A percentile compares a stretch with the other conserved stretches of the same genome.
Conservation (phyloP, 2,113 vertebrate genomes). For the Aegotheles bennettii region DNA sequence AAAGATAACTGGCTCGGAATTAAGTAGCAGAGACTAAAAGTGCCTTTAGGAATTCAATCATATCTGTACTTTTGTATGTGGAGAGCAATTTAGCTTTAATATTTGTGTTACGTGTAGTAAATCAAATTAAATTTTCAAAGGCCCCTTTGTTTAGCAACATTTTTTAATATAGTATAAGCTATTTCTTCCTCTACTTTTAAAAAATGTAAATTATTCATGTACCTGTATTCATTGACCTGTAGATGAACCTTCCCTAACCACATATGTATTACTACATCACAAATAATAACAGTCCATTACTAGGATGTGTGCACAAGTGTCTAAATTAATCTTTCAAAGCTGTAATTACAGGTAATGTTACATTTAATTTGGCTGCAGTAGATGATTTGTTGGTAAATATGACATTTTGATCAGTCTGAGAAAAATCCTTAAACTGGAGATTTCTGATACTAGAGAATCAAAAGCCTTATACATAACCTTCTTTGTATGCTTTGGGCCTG, state of each 20-base stretch:
- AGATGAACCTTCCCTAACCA: constrained; percentile 25
- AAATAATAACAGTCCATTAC: constrained; percentile 20
- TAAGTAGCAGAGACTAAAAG: constrained; percentile 3
- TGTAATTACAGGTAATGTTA: constrained; percentile 41
- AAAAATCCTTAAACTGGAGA: constrained; percentile 13
- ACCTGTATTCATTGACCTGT: constrained; percentile 54
- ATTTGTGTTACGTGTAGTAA: constrained; percentile 17
- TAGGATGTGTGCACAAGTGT: not conserved
- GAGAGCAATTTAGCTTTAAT: constrained; percentile 39
- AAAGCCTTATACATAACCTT: not conserved
- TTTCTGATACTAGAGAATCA: not conserved
- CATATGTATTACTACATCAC: not conserved
- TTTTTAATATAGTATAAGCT: constrained; percentile 31
- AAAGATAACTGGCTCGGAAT: constrained; percentile 9
- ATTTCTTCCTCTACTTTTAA: constrained; percentile 1
- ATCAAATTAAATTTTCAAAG: constrained; percentile 35
- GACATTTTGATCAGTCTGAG: constrained; percentile 5
- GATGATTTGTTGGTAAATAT: constrained; percentile 46
- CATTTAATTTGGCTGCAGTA: constrained; percentile 38
- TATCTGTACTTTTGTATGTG: not conserved
- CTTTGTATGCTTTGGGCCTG: not conserved
- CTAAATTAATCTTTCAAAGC: constrained; percentile 47
- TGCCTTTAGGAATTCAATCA: constrained; percentile 26
- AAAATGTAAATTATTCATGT: constrained; percentile 52
- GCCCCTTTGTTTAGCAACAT: constrained; percentile 35